Evolutionary conservation across 2,888 invertebrate genomes (phyloP).

Genomic region (Oscheius sp.): DNA sequence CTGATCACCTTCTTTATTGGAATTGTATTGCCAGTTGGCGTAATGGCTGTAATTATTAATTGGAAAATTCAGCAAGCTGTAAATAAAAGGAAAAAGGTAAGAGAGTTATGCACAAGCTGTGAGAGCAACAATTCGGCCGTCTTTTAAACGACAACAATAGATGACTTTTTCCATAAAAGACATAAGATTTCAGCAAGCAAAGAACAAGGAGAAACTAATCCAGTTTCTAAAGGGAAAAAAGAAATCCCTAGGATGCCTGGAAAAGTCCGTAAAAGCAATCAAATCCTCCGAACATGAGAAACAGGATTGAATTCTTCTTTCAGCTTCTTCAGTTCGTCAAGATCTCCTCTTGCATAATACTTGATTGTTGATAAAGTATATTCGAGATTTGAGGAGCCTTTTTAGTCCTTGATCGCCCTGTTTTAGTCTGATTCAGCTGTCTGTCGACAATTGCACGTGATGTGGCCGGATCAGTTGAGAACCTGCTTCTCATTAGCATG

Average conservation of each 20-base stretch:
- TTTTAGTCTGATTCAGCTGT: neutral
- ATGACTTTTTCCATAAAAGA: neutral
- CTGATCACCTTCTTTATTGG: constrained; percentile 16
- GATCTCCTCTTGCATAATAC: no score
- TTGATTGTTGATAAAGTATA: no score
- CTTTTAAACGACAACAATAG: neutral
- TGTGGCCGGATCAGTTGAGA: neutral
- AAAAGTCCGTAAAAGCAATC: neutral
- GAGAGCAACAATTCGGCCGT: neutral
- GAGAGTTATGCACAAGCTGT: neutral
- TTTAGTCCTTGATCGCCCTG: neutral
- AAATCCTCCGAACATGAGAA: constrained; percentile 1
- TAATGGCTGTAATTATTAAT: constrained; percentile 40
- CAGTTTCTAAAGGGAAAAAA: constrained; percentile 13
- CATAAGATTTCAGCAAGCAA: constrained; percentile 3
- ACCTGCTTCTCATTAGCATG: constrained; percentile 23
- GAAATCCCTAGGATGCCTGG: neutral
- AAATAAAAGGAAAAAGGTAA: constrained; percentile 32
- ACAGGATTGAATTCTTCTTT: neutral
- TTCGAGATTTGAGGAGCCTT: no score
- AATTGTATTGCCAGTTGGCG: constrained; percentile 33
- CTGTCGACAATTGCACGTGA: neutral
- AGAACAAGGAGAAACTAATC: constrained; percentile 22
- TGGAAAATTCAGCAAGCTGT: constrained; percentile 44
- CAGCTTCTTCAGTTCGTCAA: neutral